A percentile compares a stretch with the other conserved stretches of the same genome.
Conservation (phyloP, 23 tunicate species). For the Halocynthia roretzi region DNA sequence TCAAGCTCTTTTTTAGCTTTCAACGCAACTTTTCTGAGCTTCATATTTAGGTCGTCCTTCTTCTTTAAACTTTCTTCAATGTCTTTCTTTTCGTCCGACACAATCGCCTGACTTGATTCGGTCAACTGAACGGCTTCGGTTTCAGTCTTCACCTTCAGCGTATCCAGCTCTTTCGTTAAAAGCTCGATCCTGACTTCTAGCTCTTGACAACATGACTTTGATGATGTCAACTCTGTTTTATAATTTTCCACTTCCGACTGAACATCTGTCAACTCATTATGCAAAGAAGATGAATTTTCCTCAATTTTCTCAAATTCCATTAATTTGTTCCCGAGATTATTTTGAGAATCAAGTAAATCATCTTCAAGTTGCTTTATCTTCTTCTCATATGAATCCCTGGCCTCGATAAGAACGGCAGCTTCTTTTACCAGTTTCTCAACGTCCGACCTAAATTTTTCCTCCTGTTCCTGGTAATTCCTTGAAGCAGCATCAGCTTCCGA, state of each 20-base stretch:
- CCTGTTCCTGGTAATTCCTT: not conserved
- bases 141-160: not conserved
- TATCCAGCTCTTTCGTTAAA: not conserved
- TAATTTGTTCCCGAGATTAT: not conserved
- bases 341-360: not conserved
- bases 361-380: not conserved
- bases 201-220: not conserved
- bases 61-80: slow-evolving; percentile 48
- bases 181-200: slow-evolving; percentile 3
- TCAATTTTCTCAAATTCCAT: not conserved
- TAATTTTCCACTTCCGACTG: not conserved
- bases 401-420: not conserved
- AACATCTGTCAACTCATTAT: not conserved
- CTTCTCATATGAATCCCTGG: not conserved
- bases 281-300: not conserved
- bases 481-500: not conserved
- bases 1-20: slow-evolving; percentile 83
- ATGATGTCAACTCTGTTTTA: not conserved
- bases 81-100: not conserved
- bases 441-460: not conserved
- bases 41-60: slow-evolving; percentile 50
- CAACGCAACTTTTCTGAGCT: slow-evolving; percentile 71
- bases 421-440: not conserved
- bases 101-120: not conserved
- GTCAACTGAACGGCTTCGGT: not conserved